Percentiles rank a stretch among this genome's conserved stretches.
phyloP scores from a whole-genome alignment of 2,888 invertebrate genomes.

The Microplitis manilae region DNA sequence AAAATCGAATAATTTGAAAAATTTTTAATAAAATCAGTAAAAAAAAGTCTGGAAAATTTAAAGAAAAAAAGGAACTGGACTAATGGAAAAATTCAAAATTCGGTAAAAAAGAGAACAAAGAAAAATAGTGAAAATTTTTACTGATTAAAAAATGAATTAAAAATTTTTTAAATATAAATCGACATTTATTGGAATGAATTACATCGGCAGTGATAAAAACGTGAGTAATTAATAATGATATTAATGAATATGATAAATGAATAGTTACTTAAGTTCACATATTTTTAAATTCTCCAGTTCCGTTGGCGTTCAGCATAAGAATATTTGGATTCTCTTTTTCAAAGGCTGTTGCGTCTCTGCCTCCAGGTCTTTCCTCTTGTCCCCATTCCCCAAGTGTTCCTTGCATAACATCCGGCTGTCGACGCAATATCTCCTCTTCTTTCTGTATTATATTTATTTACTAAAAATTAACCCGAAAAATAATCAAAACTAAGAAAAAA shows the following conservation, averaged over 20 bases:
- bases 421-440: slow-evolving; percentile 80
- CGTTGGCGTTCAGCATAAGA: slow-evolving; percentile 78
- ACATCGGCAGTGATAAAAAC: neutral
- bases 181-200: neutral
- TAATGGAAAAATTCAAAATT: no score
- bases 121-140: neutral
- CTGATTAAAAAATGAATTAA: neutral
- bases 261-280: slow-evolving; percentile 74
- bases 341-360: slow-evolving; percentile 82
- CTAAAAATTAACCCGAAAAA: slow-evolving; percentile 57
- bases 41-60: no score
- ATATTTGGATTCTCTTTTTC: slow-evolving; percentile 87
- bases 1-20: no score
- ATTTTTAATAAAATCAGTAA: no score
- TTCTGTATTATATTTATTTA: slow-evolving; percentile 73
- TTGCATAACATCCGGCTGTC: slow-evolving; percentile 82
- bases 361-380: slow-evolving; percentile 78
- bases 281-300: slow-evolving; percentile 83
- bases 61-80: no score
- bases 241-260: neutral
- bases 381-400: slow-evolving; percentile 82
- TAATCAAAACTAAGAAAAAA: neutral
- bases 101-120: no score
- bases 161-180: neutral
- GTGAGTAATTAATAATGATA: neutral